Evolutionary conservation across 23 tunicate species (phyloP), one percentile per base, ranked within the genome.

Genomic region (Styela plicata): DNA sequence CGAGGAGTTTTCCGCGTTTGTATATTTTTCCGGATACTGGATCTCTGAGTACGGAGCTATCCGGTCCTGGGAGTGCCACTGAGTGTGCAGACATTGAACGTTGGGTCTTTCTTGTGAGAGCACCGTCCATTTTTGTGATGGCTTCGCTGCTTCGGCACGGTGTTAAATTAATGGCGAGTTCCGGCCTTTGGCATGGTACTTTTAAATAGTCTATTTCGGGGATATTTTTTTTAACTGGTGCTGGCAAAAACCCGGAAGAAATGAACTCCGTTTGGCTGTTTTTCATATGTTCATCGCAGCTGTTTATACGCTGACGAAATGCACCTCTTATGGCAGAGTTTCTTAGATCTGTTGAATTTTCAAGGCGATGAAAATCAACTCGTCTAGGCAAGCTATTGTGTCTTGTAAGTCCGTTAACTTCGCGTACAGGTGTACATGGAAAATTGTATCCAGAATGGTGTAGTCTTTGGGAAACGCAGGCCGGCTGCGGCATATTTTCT

Each of bases 61-160:
- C 81, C 32, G 81, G 81, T 44, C 81, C 81, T 16, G 81, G 81
- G 22, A 44, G 52, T 19, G 81, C 81, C 18, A 57, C 81, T 22
- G 81, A 76, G 53, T 76, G 81, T 44, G 81, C 81, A 20, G 81
- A 76, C 81, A 76, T 76, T 24, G 81, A 76, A 44, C 81, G 81
- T 2, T 76, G 81, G 3, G 81, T 76, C 44, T 76, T 76, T 22
- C 81, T 67, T 10, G 27, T 24, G 17, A 25, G 24, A 67, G 71
- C 71, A 25, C 31, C 31, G 30, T 25, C 16, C 30, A 25, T 29
- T 29, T 27, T 67, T 27, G 71, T 24, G 16, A 1, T 27, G 71
- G 71, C 71, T 67, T 67, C 31, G 30, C 16, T 25, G 30, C 22
- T 29, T 1, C 17, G 71, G 31, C 31, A 27, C 31, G 71, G 24